Conservation (phyloP, 2,113 vertebrate species). For the Pseudopodoces humilis region DNA sequence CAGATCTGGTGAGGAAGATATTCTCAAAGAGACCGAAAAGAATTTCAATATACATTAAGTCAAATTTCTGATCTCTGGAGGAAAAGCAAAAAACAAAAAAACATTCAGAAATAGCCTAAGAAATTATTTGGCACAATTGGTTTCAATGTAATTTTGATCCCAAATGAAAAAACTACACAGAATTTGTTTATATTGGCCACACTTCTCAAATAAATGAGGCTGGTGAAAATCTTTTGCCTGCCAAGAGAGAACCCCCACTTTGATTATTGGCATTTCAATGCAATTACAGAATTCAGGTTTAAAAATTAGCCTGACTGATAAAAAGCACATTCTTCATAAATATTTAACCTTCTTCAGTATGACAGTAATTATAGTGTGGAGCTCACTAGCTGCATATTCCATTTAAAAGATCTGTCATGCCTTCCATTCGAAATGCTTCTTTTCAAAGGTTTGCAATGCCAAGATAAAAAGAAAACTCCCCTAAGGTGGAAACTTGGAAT, state of each 20-base stretch:
- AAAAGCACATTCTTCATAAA: slow-evolving; percentile 74
- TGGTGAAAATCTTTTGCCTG: slow-evolving; percentile 7
- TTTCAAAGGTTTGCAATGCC: slow-evolving; percentile 30
- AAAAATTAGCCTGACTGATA: slow-evolving; percentile 69
- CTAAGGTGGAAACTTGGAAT: slow-evolving; percentile 49
- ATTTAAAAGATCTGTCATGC: slow-evolving; percentile 43
- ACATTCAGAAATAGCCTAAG: neutral
- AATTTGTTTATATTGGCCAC: neutral
- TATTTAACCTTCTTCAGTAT: slow-evolving; percentile 71
- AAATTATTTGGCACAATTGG: neutral
- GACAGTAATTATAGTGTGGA: slow-evolving; percentile 61
- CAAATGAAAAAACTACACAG: neutral
- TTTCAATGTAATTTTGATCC: neutral
- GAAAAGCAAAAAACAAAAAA: neutral
- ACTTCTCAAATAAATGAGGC: slow-evolving; percentile 26
- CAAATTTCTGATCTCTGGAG: neutral
- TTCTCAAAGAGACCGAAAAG: neutral
- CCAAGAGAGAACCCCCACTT: neutral
- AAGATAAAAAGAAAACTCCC: slow-evolving; percentile 64
- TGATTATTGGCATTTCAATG: slow-evolving; percentile 55
- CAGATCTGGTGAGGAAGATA: neutral
- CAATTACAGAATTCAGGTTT: slow-evolving; percentile 66
- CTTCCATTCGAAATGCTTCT: slow-evolving; percentile 46
- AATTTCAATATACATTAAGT: neutral
- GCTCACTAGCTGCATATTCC: slow-evolving; percentile 31